Evolutionary conservation across 2,113 vertebrate genomes (phyloP).

Genomic region (Progne subis): DNA sequence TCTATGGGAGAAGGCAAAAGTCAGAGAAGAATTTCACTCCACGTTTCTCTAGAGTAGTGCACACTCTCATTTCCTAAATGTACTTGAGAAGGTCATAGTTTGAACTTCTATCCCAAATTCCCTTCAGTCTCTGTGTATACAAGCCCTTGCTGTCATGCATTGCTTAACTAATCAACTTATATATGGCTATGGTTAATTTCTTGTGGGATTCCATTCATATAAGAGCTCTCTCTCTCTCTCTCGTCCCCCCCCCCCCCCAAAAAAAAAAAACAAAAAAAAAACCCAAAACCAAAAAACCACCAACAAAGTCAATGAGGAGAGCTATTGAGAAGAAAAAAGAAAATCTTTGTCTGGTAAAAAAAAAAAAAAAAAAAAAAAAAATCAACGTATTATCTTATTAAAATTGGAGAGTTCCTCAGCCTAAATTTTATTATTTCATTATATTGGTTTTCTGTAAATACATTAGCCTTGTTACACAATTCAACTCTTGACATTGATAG

Average conservation of each 20-base stretch:
- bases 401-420: background rate
- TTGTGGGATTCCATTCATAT: slow-evolving; percentile 8
- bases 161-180: slow-evolving; percentile 31
- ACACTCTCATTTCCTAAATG: background rate
- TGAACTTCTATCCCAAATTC: background rate
- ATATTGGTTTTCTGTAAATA: slow-evolving; percentile 6
- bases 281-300: too few species aligned
- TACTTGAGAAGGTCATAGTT: background rate
- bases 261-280: background rate
- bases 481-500: background rate
- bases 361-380: background rate
- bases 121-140: background rate
- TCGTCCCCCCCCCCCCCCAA: too few species aligned
- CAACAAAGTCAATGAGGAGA: slow-evolving; percentile 15
- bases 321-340: background rate
- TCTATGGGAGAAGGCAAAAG: background rate
- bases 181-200: slow-evolving; percentile 34
- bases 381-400: background rate
- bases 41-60: background rate
- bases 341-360: background rate
- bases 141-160: background rate
- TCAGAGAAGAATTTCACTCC: background rate
- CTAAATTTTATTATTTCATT: slow-evolving; percentile 17
- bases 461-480: background rate
- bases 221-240: background rate